Percentiles rank a stretch among this genome's conserved stretches.
phyloP scores from a whole-genome alignment of 2,113 vertebrate species.

The Hypocryptadius cinnamomeus region DNA sequence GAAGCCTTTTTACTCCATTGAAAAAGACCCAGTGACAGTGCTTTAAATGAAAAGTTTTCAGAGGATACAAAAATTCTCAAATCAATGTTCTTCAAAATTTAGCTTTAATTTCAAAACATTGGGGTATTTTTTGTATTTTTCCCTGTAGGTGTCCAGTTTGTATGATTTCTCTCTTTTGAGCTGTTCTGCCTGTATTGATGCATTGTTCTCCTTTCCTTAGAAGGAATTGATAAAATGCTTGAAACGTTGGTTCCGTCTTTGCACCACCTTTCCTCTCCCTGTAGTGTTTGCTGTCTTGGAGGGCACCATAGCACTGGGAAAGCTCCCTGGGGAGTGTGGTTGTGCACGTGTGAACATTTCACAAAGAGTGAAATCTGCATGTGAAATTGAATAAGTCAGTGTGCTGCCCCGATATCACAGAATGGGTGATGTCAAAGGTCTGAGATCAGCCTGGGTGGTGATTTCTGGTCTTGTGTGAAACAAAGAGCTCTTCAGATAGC shows the following conservation, averaged over 20 bases:
- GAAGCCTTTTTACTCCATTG: neutral
- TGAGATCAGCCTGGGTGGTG: neutral
- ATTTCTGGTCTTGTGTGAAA: neutral
- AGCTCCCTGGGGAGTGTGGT: neutral
- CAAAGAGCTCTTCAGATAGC: neutral
- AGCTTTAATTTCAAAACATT: neutral
- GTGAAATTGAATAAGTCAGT: neutral
- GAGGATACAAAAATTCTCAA: neutral
- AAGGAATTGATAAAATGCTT: neutral
- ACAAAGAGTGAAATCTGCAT: neutral
- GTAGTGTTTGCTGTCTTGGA: neutral
- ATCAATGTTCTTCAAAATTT: neutral
- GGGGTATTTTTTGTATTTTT: neutral
- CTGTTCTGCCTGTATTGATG: neutral
- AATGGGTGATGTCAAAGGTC: neutral
- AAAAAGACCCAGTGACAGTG: neutral
- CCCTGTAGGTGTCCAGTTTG: neutral
- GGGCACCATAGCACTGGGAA: neutral
- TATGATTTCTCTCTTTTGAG: neutral
- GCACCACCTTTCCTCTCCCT: neutral
- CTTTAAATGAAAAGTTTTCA: neutral
- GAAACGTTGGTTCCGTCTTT: neutral
- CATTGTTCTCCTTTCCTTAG: neutral
- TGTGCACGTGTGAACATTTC: fast-evolving
- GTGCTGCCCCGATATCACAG: neutral